Base-by-base conservation (phyloP, 2,888 invertebrate genomes). In the Hemistola chrysoprasaria region DNA sequence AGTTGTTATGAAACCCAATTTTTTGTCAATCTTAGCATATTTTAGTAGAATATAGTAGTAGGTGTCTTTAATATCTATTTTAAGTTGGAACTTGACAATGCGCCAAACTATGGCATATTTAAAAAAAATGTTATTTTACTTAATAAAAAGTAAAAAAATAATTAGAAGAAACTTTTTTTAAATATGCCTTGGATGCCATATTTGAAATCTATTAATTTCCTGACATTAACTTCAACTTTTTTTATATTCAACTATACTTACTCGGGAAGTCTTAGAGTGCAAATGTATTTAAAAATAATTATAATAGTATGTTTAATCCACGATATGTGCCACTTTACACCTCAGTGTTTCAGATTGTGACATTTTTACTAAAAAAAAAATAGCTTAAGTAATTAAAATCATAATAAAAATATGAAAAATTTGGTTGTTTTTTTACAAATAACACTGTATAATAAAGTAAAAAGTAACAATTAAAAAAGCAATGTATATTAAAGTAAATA, bases 21-120 rank as follows among this genome's bases (percentile, higher is more conserved):
- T 25, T 30, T 29, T 6, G 34, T 40, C 34, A 41, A 26, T 32
- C 21, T 11, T 23, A 4, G 2, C 3, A 3, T 3, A 16, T 3
- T 8, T 8, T 22, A 33, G 8, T 8, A 24, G 1, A 24, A 8
- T 22, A 4, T 22, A 21, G 21, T 21, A n/a, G 21, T 0, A 5
- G 11, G 11, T 3, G 8, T 21, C 5, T 6, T 9, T n/a, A 27
- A 22, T 29, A 16, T 28, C 16, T 10, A 4, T 9, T 28, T 5
- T 21, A 11, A 11, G 8, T 8, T 20, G 6, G 6, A 21, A 53
- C 50, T 82, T 80, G 84, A 83, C 83, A 83, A 82, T 82, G 84
- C 82, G 84, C 82, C 81, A 78, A 72, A 62, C 42, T n/a, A n/a
- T n/a, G 16, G 3, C 3, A 16, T 16, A 16, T 16, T 16, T 16